A percentile compares a stretch with the other conserved stretches of the same genome.
Evolutionary conservation across 2,113 vertebrate genomes (phyloP).

Genomic region (Penelope pileata): DNA sequence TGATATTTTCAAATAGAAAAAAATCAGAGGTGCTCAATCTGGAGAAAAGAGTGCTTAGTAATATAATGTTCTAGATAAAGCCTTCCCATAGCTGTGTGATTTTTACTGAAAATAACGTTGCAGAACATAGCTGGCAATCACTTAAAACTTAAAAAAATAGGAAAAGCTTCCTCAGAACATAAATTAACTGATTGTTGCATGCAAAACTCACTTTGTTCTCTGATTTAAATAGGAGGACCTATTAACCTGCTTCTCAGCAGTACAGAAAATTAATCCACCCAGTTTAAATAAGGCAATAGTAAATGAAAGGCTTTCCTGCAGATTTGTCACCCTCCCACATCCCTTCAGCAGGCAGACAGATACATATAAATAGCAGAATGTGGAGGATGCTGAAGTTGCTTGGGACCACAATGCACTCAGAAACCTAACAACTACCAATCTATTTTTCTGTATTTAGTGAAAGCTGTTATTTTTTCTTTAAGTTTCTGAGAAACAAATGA

Average conservation of each 20-base stretch:
- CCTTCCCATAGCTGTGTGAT: neutral
- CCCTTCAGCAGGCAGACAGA: neutral
- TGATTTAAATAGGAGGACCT: conserved; percentile 32
- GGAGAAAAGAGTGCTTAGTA: neutral
- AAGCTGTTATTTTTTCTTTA: neutral
- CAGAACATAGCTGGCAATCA: neutral
- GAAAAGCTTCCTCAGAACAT: neutral
- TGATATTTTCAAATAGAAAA: neutral
- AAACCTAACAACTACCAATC: neutral
- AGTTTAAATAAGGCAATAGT: conserved; percentile 4
- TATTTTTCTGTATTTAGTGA: neutral
- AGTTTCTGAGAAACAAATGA: neutral
- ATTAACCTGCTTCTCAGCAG: conserved; percentile 38
- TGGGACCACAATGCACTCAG: neutral
- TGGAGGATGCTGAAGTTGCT: neutral
- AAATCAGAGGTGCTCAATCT: neutral
- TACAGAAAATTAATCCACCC: conserved; percentile 29
- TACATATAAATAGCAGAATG: conserved; percentile 6
- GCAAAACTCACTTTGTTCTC: conserved; percentile 7
- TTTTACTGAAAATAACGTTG: neutral
- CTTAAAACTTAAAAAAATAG: neutral
- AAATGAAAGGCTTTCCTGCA: conserved; percentile 45
- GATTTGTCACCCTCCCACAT: conserved; percentile 4
- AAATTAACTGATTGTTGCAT: conserved; percentile 21
- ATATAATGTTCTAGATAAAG: neutral